Evolutionary conservation across 2,113 vertebrate species (phyloP), one percentile per base, ranked within the genome.

Genomic region (Cryptotis parvus): DNA sequence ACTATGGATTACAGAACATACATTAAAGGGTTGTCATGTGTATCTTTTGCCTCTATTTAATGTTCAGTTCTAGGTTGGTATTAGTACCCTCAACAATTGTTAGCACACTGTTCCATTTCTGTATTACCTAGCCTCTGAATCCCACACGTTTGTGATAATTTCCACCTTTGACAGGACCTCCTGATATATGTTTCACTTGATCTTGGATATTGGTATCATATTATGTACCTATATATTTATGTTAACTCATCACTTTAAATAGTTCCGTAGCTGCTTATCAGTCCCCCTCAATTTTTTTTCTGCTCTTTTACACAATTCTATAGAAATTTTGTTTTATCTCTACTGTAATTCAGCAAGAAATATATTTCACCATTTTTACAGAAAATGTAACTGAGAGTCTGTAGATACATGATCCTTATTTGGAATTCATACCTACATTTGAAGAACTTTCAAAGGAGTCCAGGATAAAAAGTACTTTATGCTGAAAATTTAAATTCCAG

Each of bases 341-440:
- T 18, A 82, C 9, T 45, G 16, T 3, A 82, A 66, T 61, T 82
- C 73, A 52, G n/a, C 10, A 8, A 45, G 65, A 41, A 81, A 94
- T 91, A 52, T 65, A 55, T 20, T 84, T 74, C 35, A 61, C 12
- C 37, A 65, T 43, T 84, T 93, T 95, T 78, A 91, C 14, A 81
- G 81, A 68, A 76, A 72, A 85, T 84, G 39, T 52, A 79, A 37
- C 49, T 83, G 49, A 74, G 49, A 74, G 49, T 43, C 68, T 84
- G 7, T 35, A 6, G n/a, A n/a, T 43, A 43, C 77, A 72, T 68
- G 18, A 92, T 52, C 39, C 18, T 5, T 81, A n/a, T 43, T n/a
- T 74, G 27, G 35, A 94, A 82, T 92, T 94, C 27, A 74, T 15
- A 84, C 12, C 27, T 93, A 29, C 9, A 24, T 52, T 31, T 33